A percentile compares a stretch with the other conserved stretches of the same genome.
Conservation (phyloP, 2,888 invertebrate species). For the Zootermopsis nevadensis region DNA sequence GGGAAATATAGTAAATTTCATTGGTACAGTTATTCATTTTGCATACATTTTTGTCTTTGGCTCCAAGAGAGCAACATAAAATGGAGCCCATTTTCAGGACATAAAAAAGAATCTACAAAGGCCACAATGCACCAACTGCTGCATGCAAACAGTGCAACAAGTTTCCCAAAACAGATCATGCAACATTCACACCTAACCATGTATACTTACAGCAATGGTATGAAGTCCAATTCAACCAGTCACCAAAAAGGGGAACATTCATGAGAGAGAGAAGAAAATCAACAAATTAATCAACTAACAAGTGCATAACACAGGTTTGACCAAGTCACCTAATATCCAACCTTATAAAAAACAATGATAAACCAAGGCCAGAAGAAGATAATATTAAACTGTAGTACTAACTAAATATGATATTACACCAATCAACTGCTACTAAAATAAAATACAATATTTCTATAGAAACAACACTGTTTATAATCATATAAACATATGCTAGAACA, state of each 20-base stretch:
- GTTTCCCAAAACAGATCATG: background rate
- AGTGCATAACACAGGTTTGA: slow-evolving; percentile 11
- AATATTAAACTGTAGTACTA: background rate
- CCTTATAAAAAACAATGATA: background rate
- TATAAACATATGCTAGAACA: no score
- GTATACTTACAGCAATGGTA: slow-evolving; percentile 50
- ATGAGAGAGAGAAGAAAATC: slow-evolving; percentile 50
- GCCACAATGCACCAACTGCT: background rate
- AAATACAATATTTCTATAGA: no score
- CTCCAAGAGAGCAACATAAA: no score
- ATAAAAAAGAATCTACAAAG: background rate
- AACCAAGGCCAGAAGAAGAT: background rate
- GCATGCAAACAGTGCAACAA: slow-evolving; percentile 5
- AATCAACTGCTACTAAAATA: no score
- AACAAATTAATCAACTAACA: slow-evolving; percentile 50
- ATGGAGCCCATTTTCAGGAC: no score
- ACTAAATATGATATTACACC: no score
- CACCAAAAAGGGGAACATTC: slow-evolving; percentile 52
- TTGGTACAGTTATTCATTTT: no score
- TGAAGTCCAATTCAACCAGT: slow-evolving; percentile 52
- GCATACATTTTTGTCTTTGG: no score
- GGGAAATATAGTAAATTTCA: no score
- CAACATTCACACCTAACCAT: background rate
- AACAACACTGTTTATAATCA: no score
- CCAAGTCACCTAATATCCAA: background rate